phyloP scores from a whole-genome alignment of 2,113 vertebrate species.

The Ahaetulla prasina region DNA sequence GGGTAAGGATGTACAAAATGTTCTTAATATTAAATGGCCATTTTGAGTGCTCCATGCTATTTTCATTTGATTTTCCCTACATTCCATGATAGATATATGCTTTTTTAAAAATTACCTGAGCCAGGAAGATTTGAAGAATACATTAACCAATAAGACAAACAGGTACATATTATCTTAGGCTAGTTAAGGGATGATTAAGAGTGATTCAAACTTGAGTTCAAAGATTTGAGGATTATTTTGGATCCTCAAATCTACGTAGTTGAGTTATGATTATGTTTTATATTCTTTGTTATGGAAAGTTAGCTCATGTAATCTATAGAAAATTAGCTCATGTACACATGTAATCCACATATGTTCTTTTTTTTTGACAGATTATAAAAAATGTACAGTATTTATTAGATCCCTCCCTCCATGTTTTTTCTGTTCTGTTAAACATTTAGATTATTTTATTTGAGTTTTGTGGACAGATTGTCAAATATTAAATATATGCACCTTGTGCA shows the following conservation, averaged over 20 bases:
- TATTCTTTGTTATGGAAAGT: not conserved
- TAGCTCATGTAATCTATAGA: not conserved
- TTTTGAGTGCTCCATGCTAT: not conserved
- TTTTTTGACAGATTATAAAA: not conserved
- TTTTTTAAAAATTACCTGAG: not conserved
- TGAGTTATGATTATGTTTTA: not conserved
- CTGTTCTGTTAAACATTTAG: not conserved
- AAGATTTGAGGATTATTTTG: not conserved
- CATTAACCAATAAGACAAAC: not conserved
- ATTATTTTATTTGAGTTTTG: not conserved
- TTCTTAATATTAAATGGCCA: not conserved
- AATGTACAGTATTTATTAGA: not conserved
- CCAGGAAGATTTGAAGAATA: not conserved
- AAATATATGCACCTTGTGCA: not conserved
- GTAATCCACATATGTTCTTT: not conserved
- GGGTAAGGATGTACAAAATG: not conserved
- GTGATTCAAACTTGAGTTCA: not conserved
- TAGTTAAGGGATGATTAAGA: not conserved
- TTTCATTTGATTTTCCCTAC: not conserved
- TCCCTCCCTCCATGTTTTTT: too few species aligned
- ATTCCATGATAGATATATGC: not conserved
- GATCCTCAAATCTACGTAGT: not conserved
- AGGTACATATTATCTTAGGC: not conserved
- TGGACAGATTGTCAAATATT: not conserved
- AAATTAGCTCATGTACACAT: not conserved